Evolutionary conservation across 2,888 invertebrate genomes (phyloP).

Genomic region (Platynereis dumerilii): DNA sequence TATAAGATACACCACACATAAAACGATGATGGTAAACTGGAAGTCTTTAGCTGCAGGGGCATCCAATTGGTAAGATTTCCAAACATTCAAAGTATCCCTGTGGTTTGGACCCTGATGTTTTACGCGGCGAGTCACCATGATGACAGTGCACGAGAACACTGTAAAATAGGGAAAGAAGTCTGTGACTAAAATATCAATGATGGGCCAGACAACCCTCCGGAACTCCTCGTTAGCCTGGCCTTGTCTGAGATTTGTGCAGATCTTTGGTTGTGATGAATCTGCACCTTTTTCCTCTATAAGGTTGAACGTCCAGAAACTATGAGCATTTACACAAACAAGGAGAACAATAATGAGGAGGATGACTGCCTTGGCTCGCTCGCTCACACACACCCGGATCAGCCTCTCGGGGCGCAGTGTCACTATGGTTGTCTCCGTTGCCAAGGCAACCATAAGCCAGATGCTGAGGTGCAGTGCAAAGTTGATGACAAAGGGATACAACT

Average conservation of each 20-base stretch:
- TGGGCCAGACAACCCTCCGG: conserved; percentile 50
- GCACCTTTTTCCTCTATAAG: conserved; percentile 39
- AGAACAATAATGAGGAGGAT: conserved; percentile 54
- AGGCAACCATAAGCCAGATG: conserved; percentile 56
- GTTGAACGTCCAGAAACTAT: conserved; percentile 61
- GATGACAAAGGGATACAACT: conserved; percentile 55
- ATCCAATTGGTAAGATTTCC: conserved; percentile 41
- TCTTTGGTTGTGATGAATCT: conserved; percentile 25
- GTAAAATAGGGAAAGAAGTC: conserved; percentile 49
- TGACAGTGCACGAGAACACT: conserved; percentile 43
- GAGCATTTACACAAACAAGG: conserved; percentile 56
- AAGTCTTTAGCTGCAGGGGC: conserved; percentile 35
- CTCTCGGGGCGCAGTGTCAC: conserved; percentile 46
- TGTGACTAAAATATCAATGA: conserved; percentile 47
- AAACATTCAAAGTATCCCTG: conserved; percentile 31
- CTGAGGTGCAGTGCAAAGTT: conserved; percentile 49
- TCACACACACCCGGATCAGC: conserved; percentile 50
- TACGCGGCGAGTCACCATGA: conserved; percentile 31
- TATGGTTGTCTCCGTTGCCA: conserved; percentile 52
- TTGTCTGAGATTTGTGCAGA: conserved; percentile 35
- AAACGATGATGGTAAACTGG: conserved; percentile 34
- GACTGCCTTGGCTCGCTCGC: conserved; percentile 54
- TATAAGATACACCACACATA: conserved; percentile 37
- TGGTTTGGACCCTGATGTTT: conserved; percentile 16
- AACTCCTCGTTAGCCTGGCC: conserved; percentile 39